phyloP scores from a whole-genome alignment of 2,797 vertebrate species.

The Merluccius polli region DNA sequence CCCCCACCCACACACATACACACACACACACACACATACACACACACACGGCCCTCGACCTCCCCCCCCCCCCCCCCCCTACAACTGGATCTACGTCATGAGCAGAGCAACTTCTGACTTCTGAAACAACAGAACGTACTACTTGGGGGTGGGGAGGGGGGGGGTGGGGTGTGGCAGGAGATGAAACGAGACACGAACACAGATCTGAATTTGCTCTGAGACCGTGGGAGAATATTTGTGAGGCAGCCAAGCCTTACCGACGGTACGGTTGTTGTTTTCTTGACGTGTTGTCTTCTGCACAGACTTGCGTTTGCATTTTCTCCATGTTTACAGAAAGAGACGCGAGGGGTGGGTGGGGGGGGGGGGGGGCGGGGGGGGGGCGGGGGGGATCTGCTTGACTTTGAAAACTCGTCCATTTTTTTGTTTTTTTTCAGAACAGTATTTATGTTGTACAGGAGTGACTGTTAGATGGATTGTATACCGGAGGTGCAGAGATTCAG shows the following conservation, averaged over 20 bases:
- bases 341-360: slow-evolving; percentile 47
- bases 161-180: slow-evolving; percentile 48
- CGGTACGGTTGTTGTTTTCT: slow-evolving; percentile 66
- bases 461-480: slow-evolving; percentile 86
- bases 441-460: slow-evolving; percentile 98
- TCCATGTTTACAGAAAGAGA: slow-evolving; percentile 76
- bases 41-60: too few species aligned
- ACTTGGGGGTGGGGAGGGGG: neutral
- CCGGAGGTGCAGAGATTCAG: slow-evolving; percentile 62
- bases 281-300: slow-evolving; percentile 74
- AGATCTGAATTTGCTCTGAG: slow-evolving; percentile 82
- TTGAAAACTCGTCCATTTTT: slow-evolving; percentile 42
- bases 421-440: slow-evolving; percentile 81
- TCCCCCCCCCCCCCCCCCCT: too few species aligned
- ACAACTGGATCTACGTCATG: neutral
- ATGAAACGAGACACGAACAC: slow-evolving; percentile 64
- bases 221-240: slow-evolving; percentile 85
- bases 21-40: too few species aligned
- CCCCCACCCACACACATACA: too few species aligned
- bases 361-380: slow-evolving; percentile 10
- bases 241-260: slow-evolving; percentile 79
- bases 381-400: slow-evolving; percentile 68
- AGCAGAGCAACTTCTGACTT: neutral
- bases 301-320: slow-evolving; percentile 72
- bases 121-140: neutral